Conservation (phyloP, 1,140 invertebrate species). For the Helicoverpa zea region DNA sequence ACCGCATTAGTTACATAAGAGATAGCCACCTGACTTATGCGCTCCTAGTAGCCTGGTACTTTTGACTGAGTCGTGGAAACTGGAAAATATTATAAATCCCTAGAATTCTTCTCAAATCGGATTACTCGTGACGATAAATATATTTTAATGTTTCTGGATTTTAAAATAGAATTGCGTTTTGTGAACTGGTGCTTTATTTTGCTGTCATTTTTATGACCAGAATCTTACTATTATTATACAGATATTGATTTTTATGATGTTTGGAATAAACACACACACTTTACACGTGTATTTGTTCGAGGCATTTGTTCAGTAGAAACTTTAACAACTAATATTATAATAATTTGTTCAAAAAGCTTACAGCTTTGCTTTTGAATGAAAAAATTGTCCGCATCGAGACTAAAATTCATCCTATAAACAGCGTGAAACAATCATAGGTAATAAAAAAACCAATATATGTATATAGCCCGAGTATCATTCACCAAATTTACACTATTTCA, state of each 20-base stretch:
- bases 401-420: no score
- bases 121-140: background rate
- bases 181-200: background rate
- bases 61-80: constrained; percentile 18
- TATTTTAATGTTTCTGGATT: constrained; percentile 22
- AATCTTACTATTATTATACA: background rate
- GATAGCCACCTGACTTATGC: constrained; percentile 20
- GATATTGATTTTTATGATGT: background rate
- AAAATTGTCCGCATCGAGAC: no score
- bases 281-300: no score
- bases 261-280: background rate
- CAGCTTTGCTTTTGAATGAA: no score
- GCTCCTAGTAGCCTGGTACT: constrained; percentile 29
- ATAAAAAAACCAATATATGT: background rate
- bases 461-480: background rate
- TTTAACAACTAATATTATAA: no score
- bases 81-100: constrained; percentile 8
- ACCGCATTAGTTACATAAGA: constrained; percentile 40
- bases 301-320: no score
- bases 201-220: background rate
- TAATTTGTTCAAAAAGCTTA: no score
- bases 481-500: constrained; percentile 19
- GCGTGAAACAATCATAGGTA: background rate
- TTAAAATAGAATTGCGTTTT: background rate
- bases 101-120: background rate